phyloP scores from a whole-genome alignment of 2,797 vertebrate genomes.

The Tachyglossus aculeatus region DNA sequence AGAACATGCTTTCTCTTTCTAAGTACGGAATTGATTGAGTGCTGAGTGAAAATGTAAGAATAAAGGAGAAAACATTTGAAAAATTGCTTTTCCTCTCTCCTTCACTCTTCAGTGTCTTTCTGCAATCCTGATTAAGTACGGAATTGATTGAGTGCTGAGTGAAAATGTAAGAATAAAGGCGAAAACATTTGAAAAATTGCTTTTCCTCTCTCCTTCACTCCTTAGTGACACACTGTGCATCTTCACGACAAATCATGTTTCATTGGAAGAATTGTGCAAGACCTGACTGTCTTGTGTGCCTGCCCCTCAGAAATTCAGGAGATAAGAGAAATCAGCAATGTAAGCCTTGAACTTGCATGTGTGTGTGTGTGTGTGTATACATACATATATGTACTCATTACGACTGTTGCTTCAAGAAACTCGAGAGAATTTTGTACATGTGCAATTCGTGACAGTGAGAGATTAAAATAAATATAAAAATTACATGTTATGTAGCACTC shows the following conservation, averaged over 20 bases:
- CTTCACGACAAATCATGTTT: slow-evolving; percentile 98
- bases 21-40: no score
- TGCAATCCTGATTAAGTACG: no score
- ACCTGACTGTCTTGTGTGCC: slow-evolving; percentile 96
- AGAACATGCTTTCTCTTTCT: no score
- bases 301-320: slow-evolving; percentile 97
- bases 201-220: slow-evolving; percentile 17
- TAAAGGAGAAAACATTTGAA: not conserved
- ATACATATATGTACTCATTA: no score
- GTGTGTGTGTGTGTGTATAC: no score
- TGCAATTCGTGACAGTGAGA: no score
- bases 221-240: slow-evolving; percentile 95
- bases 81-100: not conserved
- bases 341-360: slow-evolving; percentile 75
- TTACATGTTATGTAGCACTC: no score
- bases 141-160: no score
- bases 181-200: not conserved
- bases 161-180: not conserved
- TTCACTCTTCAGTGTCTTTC: slow-evolving; percentile 84
- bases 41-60: not conserved
- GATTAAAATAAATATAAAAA: no score
- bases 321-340: slow-evolving; percentile 97
- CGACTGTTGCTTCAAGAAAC: no score
- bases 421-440: no score
- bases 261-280: slow-evolving; percentile 99